Evolutionary conservation across 2,888 invertebrate genomes (phyloP).

Genomic region (Scaptomyza parva): DNA sequence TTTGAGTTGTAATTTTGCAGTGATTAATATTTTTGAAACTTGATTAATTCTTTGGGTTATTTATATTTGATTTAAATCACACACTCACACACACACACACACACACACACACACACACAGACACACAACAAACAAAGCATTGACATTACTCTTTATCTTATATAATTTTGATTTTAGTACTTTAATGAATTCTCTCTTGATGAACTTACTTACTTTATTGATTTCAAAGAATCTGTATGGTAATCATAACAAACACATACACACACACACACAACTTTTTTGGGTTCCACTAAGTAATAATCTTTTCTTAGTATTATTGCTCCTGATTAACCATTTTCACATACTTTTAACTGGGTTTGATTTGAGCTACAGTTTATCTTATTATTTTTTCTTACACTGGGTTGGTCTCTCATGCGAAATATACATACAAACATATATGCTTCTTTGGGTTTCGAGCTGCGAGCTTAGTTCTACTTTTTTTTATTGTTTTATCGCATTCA

Average conservation of each 20-base stretch:
- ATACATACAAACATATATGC: constrained; percentile 22
- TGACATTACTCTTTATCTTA: constrained; percentile 41
- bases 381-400: constrained; percentile 33
- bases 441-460: constrained; percentile 42
- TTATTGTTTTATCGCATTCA: constrained; percentile 38
- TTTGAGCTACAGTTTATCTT: constrained; percentile 16
- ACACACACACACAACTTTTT: constrained; percentile 26
- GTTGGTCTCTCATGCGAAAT: constrained; percentile 46
- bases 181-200: constrained; percentile 1
- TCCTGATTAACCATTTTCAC: constrained; percentile 46
- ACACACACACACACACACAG: constrained; percentile 8
- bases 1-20: constrained; percentile 68
- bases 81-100: not conserved
- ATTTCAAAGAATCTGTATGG: constrained; percentile 35
- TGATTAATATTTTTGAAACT: constrained; percentile 57
- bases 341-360: constrained; percentile 27
- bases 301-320: constrained; percentile 17
- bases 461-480: constrained; percentile 31
- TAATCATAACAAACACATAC: constrained; percentile 36
- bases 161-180: constrained; percentile 44
- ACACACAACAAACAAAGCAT: constrained; percentile 40
- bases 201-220: constrained; percentile 8
- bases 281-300: constrained; percentile 43
- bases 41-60: constrained; percentile 50
- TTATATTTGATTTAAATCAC: constrained; percentile 45